phyloP scores from a whole-genome alignment of 2,113 vertebrate species.

The Patagioenas fasciata region DNA sequence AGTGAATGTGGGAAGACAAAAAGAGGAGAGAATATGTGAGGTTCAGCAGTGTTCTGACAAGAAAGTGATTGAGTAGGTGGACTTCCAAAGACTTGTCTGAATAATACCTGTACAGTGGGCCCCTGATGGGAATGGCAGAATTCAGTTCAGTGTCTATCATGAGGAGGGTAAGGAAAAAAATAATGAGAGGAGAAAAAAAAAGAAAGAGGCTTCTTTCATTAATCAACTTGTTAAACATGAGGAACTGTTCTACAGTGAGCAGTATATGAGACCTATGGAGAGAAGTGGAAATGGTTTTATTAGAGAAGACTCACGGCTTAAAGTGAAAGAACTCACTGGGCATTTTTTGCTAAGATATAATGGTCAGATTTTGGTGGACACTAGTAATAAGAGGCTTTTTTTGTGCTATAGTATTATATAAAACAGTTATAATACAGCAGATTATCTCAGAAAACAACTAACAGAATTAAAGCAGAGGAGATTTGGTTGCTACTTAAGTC shows the following conservation, averaged over 20 bases:
- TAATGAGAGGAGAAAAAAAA: neutral
- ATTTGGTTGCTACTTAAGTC: neutral
- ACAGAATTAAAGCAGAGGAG: neutral
- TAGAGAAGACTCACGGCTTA: neutral
- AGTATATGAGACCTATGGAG: neutral
- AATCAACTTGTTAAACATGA: slow-evolving; percentile 21
- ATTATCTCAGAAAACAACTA: neutral
- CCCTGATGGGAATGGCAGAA: slow-evolving; percentile 43
- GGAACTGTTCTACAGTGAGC: neutral
- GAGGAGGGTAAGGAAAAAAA: neutral
- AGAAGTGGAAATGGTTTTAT: neutral
- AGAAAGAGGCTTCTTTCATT: neutral
- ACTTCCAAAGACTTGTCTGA: slow-evolving; percentile 41
- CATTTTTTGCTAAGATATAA: neutral
- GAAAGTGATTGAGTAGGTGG: neutral
- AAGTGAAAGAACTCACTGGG: neutral
- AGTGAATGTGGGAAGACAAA: neutral
- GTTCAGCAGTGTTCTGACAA: slow-evolving; percentile 8
- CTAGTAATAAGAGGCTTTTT: neutral
- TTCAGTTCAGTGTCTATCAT: neutral
- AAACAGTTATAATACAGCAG: neutral
- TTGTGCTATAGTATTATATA: neutral
- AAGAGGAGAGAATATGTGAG: neutral
- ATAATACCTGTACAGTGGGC: neutral
- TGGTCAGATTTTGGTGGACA: neutral